Percentiles rank a stretch among this genome's conserved stretches.
Conservation (phyloP, 2,888 invertebrate species). For the Cephus spinipes region DNA sequence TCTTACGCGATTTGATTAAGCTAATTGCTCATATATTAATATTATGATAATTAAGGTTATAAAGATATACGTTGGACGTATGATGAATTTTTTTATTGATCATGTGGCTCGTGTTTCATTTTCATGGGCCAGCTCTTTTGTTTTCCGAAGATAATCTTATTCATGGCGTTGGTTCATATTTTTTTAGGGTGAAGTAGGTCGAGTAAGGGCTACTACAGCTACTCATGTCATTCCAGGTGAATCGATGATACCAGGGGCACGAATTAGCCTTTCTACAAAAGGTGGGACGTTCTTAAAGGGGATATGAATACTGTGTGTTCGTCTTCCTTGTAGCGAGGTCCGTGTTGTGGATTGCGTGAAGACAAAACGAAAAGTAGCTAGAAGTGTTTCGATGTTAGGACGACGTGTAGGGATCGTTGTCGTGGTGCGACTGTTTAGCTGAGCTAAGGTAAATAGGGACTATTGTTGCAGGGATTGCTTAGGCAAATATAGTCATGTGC, state of each 20-base stretch:
- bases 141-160: neutral
- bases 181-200: neutral
- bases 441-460: neutral
- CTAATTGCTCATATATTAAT: neutral
- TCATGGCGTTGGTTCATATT: neutral
- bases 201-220: neutral
- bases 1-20: neutral
- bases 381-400: neutral
- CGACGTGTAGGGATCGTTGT: neutral
- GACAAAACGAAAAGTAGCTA: neutral
- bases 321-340: constrained; percentile 24
- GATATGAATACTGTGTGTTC: neutral
- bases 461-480: neutral
- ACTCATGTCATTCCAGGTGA: neutral
- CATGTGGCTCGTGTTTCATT: neutral
- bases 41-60: neutral
- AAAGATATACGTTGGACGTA: neutral
- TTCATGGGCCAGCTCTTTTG: neutral
- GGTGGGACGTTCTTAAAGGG: neutral
- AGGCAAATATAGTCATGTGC: neutral
- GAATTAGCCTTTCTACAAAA: neutral
- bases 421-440: neutral
- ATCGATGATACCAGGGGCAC: neutral
- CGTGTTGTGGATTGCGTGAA: constrained; percentile 32
- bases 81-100: neutral